Evolutionary conservation across 1,140 invertebrate genomes (phyloP).

Genomic region (Panulirus ornatus): DNA sequence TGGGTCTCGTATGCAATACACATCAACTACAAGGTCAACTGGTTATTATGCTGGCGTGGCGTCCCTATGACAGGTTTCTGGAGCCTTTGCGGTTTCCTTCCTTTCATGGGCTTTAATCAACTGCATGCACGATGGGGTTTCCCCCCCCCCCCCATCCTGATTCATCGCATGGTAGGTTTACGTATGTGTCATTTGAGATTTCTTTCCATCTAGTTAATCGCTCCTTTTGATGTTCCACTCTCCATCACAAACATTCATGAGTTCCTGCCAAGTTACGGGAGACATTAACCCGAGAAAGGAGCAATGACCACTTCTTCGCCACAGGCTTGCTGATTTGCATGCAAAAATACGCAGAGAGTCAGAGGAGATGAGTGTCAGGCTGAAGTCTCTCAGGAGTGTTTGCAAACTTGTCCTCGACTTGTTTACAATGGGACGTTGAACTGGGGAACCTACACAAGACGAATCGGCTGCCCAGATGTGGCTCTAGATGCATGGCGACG

Average conservation of each 20-base stretch:
- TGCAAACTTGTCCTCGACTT: too few relatives aligned
- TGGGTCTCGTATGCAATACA: conserved; percentile 43
- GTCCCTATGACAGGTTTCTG: conserved; percentile 21
- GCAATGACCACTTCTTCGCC: neutral
- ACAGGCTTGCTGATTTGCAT: too few relatives aligned
- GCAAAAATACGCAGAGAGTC: too few relatives aligned
- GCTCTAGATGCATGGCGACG: too few relatives aligned
- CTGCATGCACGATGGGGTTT: neutral
- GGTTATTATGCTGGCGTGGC: conserved; percentile 22
- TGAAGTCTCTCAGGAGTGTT: too few relatives aligned
- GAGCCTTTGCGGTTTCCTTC: conserved; percentile 43
- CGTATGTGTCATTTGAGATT: conserved; percentile 1
- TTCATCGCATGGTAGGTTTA: neutral
- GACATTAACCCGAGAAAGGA: neutral
- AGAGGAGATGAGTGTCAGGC: too few relatives aligned
- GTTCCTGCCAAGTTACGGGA: neutral
- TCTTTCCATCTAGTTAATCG: neutral
- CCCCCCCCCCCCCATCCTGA: neutral
- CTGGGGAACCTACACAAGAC: too few relatives aligned
- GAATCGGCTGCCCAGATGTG: too few relatives aligned
- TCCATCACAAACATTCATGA: neutral
- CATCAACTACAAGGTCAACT: conserved; percentile 36
- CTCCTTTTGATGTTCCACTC: neutral
- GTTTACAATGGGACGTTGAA: too few relatives aligned
- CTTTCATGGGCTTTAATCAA: conserved; percentile 34